Conservation (phyloP, 2,797 vertebrate genomes). For the Acanthis flammea region DNA sequence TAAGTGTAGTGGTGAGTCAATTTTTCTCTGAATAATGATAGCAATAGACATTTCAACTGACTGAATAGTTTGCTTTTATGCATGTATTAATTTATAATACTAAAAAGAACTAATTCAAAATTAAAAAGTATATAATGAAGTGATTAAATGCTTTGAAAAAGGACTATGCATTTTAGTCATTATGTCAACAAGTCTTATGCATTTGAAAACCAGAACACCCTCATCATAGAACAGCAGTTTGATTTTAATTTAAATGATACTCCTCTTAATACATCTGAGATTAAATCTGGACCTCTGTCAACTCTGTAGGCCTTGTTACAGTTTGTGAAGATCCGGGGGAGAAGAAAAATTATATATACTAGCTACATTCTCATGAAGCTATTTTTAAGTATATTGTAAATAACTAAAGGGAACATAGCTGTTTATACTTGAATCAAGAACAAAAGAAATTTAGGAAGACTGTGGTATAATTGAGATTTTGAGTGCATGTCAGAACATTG, state of each 20-base stretch:
- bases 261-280: not conserved
- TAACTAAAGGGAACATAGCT: not conserved
- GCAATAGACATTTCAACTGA: not conserved
- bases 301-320: not conserved
- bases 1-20: not conserved
- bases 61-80: not conserved
- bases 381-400: not conserved
- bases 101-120: not conserved
- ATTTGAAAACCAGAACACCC: not conserved
- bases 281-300: not conserved
- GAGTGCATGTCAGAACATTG: not conserved
- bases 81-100: not conserved
- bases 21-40: not conserved
- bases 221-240: not conserved
- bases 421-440: not conserved
- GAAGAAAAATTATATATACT: not conserved
- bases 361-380: not conserved
- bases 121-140: not conserved
- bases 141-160: not conserved
- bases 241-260: not conserved
- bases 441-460: not conserved
- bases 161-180: not conserved
- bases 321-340: not conserved
- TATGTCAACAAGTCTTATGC: not conserved
- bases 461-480: not conserved